These are phyloP conservation scores for Phalacrocorax aristotelis DNA, from an alignment of 2,113 vertebrate genomes.

Conservation along the genomic window DNA sequence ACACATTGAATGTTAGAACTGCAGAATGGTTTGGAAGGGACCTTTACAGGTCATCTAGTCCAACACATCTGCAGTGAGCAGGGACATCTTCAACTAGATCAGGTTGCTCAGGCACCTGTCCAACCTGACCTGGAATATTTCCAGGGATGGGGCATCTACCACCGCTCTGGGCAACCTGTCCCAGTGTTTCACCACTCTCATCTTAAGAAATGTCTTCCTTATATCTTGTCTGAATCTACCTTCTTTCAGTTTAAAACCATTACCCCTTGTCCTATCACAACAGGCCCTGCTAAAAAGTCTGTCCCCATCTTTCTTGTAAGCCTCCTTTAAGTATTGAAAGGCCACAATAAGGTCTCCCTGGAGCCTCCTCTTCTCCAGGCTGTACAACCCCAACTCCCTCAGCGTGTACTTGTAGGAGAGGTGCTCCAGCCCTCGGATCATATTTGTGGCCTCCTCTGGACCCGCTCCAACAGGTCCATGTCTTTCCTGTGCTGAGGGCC, in stretches of 20 bases:
- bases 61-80: not conserved
- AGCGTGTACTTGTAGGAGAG: not conserved
- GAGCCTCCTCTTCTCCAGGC: not conserved
- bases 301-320: not conserved
- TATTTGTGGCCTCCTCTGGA: not conserved
- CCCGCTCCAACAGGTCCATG: not conserved
- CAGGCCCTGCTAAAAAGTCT: not conserved
- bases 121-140: not conserved
- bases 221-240: not conserved
- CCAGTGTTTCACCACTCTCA: not conserved
- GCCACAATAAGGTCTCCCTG: fast-evolving
- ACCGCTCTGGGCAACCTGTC: not conserved
- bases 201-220: not conserved
- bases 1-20: not conserved
- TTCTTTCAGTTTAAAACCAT: not conserved
- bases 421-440: not conserved
- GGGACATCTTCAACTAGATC: not conserved
- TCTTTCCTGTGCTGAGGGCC: not conserved
- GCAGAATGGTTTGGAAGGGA: not conserved
- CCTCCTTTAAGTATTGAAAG: not conserved
- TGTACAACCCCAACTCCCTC: not conserved
- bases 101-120: not conserved
- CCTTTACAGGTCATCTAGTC: not conserved
- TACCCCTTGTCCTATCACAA: not conserved
- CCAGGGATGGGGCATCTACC: not conserved